phyloP scores from a whole-genome alignment of 37 sponge, comb jelly and placozoan genomes.

The Cliona cf. orientalis region DNA sequence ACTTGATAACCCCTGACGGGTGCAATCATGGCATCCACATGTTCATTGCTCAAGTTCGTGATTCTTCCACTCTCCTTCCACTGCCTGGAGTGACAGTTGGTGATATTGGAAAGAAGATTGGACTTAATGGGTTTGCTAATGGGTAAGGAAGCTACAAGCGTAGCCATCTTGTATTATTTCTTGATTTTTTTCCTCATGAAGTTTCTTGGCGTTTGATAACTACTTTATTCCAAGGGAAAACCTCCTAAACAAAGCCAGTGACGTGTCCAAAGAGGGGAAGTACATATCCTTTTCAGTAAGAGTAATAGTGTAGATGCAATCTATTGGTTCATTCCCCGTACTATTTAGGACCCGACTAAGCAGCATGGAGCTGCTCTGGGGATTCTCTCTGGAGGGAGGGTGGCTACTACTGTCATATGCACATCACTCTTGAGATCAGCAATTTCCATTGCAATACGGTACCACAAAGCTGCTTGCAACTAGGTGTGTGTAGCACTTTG shows the following conservation, averaged over 20 bases:
- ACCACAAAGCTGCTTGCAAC: not conserved
- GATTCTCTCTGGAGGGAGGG: conserved; percentile 77
- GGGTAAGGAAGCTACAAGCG: too few species aligned
- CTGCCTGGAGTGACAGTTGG: conserved; percentile 90
- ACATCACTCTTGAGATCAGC: conserved; percentile 23
- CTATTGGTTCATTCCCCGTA: not conserved
- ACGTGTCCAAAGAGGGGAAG: conserved; percentile 76
- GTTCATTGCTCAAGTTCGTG: conserved; percentile 92
- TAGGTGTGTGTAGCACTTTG: not conserved
- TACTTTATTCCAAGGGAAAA: conserved; percentile 84
- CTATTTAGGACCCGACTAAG: conserved; percentile 63
- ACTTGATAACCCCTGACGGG: conserved; percentile 91
- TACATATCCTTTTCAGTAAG: conserved; percentile 69
- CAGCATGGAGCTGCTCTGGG: conserved; percentile 68
- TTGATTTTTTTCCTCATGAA: conserved; percentile 24
- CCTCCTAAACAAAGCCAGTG: conserved; percentile 86
- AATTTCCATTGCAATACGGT: conserved; percentile 72
- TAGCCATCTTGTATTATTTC: too few species aligned
- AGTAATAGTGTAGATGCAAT: not conserved
- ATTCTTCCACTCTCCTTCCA: conserved; percentile 61
- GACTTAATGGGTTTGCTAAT: conserved; percentile 88
- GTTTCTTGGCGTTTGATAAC: conserved; percentile 76
- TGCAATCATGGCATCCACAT: conserved; percentile 91
- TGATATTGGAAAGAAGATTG: conserved; percentile 95
- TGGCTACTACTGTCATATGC: conserved; percentile 56